phyloP scores from a whole-genome alignment of 2,113 vertebrate species.

The Tympanuchus pallidicinctus region DNA sequence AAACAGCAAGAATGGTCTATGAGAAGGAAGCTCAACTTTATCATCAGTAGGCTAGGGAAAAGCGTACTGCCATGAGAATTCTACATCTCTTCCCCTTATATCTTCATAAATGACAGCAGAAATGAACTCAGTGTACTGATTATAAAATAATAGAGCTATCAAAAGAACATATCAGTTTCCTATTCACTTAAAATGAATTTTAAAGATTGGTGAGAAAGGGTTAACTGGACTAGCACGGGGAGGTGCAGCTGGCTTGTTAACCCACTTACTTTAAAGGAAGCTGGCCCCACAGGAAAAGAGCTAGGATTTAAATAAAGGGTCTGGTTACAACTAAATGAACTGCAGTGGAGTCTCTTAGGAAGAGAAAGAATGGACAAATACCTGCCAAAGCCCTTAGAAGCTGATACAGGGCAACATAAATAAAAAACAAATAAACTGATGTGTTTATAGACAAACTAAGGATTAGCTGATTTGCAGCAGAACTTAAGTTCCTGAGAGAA shows the following conservation, averaged over 20 bases:
- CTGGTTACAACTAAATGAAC: constrained; percentile 24
- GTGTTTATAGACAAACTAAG: neutral
- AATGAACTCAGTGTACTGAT: neutral
- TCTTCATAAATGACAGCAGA: neutral
- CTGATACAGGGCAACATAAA: neutral
- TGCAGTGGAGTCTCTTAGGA: neutral
- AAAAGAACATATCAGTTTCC: neutral
- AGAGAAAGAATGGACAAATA: neutral
- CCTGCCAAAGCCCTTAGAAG: neutral
- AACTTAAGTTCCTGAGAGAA: neutral
- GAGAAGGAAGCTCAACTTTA: neutral
- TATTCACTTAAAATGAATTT: neutral
- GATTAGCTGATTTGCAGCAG: neutral
- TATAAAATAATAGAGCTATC: neutral
- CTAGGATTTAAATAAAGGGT: constrained; percentile 26
- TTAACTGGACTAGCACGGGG: neutral
- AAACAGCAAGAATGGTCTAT: neutral
- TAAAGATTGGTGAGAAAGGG: neutral
- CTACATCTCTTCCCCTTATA: neutral
- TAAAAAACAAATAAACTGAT: neutral
- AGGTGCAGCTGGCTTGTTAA: constrained; percentile 21
- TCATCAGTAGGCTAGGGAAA: neutral
- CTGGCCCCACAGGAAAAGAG: constrained; percentile 24
- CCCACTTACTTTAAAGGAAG: constrained; percentile 9
- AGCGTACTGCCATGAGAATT: neutral